Base-by-base conservation (phyloP, 2,888 invertebrate species). In the Morinoia aosen region DNA sequence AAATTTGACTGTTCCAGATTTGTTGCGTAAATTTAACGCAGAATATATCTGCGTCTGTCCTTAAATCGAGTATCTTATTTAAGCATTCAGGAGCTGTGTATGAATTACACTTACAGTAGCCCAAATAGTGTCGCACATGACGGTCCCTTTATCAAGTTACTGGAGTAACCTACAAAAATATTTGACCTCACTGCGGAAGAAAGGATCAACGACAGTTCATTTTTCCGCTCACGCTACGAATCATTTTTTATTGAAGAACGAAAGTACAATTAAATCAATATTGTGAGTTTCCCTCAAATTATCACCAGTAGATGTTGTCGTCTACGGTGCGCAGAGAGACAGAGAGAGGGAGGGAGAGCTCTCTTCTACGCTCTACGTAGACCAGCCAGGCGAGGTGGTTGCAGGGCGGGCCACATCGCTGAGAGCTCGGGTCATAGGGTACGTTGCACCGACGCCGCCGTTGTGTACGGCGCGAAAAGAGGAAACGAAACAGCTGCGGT, bases 381-480 rank as follows among this genome's bases (percentile, higher is more conserved):
- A 33, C 25, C 76, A 76, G 90, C n/a, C 40, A 90, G 90, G 64
- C 11, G 90, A 40, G 25, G 90, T 88, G 11, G 19, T 11, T 39
- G 90, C 48, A 40, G 90, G 39, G 39, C 40, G 40, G 88, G 0
- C 0, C 90, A 11, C 12, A 4, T 1, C 1, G 40, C 19, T 40
- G 90, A 90, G 90, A 90, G 90, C 90, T 11, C 39, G 90, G 90
- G 90, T 90, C 90, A 90, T 10, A 90, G 90, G 90, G 90, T 90
- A 48, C 90, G 10, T 90, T 90, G 90, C 90, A 90, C 90, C 40
- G 39, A 33, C 40, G 40, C 90, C 14, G 39, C 39, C 48, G 16
- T 40, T 40, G 90, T 39, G 40, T 76, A 48, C 90, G 90, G 3
- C 12, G 90, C 39, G 11, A 39, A 88, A 88, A 88, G 88, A 40